A percentile compares a stretch with the other conserved stretches of the same genome.
These are phyloP conservation scores for Octodon degus DNA, from an alignment of 2,113 vertebrate genomes.

Conservation along the genomic window DNA sequence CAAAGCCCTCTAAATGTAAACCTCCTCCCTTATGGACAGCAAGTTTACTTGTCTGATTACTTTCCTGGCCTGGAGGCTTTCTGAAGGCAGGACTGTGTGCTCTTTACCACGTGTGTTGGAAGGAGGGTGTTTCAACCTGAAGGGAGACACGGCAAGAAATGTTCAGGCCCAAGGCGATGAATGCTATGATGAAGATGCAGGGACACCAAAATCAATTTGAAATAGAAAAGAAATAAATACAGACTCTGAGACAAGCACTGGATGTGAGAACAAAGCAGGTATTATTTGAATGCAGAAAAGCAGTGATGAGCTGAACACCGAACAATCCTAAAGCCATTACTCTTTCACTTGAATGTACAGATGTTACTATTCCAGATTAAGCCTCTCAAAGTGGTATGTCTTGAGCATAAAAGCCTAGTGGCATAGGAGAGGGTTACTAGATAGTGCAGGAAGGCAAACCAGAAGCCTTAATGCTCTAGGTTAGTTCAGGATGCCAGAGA, in stretches of 20 bases:
- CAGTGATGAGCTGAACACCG: background rate
- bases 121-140: background rate
- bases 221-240: slow-evolving; percentile 6
- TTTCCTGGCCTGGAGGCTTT: background rate
- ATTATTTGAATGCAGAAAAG: background rate
- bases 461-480: background rate
- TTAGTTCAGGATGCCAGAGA: background rate
- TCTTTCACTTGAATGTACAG: background rate
- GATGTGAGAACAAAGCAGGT: background rate
- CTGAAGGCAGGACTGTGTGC: background rate
- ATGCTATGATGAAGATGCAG: slow-evolving; percentile 10
- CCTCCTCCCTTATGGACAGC: background rate
- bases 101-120: background rate
- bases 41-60: background rate
- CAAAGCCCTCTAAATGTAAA: background rate
- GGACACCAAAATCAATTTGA: slow-evolving; percentile 15
- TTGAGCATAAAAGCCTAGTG: slow-evolving; percentile 16
- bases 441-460: background rate
- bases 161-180: background rate
- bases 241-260: background rate
- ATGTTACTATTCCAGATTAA: background rate
- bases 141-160: background rate
- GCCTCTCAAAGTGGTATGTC: background rate
- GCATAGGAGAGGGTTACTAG: background rate
- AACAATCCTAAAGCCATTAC: slow-evolving; percentile 12